These are phyloP conservation scores for Drosophila ananassae DNA, from an alignment of 1,140 invertebrate genomes.

Conservation along the genomic window DNA sequence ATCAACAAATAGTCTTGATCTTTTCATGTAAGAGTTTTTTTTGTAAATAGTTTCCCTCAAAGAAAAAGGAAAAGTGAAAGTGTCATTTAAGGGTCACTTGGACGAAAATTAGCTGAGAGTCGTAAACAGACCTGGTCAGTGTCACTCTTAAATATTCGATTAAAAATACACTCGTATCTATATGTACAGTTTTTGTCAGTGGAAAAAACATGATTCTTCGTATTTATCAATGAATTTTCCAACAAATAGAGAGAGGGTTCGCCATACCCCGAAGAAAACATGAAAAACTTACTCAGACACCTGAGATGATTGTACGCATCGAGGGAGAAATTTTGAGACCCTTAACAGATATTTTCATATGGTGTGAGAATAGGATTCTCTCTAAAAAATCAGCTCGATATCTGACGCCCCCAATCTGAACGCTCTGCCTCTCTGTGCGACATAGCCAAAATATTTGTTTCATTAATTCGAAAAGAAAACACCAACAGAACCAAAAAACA, in stretches of 20 bases:
- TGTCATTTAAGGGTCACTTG: conserved; percentile 32
- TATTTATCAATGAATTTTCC: conserved; percentile 67
- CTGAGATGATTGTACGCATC: conserved; percentile 25
- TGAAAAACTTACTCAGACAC: conserved; percentile 16
- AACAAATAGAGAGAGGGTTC: not conserved
- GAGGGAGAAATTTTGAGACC: conserved; percentile 16
- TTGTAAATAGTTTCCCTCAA: not conserved
- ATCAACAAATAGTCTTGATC: conserved; percentile 43
- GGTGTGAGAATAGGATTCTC: conserved; percentile 7
- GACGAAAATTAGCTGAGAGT: conserved; percentile 34
- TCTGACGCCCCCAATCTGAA: conserved; percentile 17
- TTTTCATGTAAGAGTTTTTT: conserved; percentile 9
- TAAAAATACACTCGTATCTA: conserved; percentile 7
- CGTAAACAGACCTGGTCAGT: conserved; percentile 30
- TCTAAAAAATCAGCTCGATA: conserved; percentile 28
- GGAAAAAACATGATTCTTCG: conserved; percentile 41
- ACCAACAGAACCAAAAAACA: conserved; percentile 69
- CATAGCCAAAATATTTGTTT: conserved; percentile 60
- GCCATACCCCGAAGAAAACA: conserved; percentile 15
- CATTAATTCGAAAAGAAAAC: conserved; percentile 60
- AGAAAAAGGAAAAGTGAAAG: conserved; percentile 6
- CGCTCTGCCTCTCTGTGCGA: conserved; percentile 11
- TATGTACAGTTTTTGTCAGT: conserved; percentile 16
- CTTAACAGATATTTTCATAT: conserved; percentile 26
- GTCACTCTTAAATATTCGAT: conserved; percentile 21